phyloP scores from a whole-genome alignment of 2,888 invertebrate genomes.

The Galerucella pusilla region DNA sequence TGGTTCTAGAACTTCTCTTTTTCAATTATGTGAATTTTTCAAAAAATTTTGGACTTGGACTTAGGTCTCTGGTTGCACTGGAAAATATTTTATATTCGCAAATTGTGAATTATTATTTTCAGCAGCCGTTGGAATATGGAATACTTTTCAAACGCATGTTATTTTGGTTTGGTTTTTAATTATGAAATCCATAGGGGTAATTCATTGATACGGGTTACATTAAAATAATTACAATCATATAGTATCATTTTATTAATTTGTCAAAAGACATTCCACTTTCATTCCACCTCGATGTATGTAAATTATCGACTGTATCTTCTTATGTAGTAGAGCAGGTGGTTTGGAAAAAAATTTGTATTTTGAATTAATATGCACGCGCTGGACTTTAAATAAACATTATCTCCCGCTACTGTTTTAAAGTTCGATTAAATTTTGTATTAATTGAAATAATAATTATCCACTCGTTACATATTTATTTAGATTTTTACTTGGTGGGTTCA shows the following conservation, averaged over 20 bases:
- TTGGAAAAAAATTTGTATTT: background rate
- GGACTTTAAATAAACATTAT: too few relatives aligned
- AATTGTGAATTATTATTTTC: too few relatives aligned
- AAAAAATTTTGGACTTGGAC: too few relatives aligned
- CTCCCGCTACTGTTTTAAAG: too few relatives aligned
- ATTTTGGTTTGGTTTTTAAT: background rate
- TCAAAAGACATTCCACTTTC: background rate
- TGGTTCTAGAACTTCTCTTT: too few relatives aligned
- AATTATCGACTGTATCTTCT: background rate
- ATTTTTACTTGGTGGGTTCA: too few relatives aligned
- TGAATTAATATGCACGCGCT: too few relatives aligned
- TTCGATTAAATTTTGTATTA: too few relatives aligned
- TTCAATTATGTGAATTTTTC: too few relatives aligned
- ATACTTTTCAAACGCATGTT: background rate
- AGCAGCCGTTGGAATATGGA: background rate
- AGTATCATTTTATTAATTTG: slow-evolving; percentile 1
- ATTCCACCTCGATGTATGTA: background rate
- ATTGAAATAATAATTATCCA: too few relatives aligned
- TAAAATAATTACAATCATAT: slow-evolving; percentile 4
- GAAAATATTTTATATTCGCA: background rate
- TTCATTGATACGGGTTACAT: background rate
- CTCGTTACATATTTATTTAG: too few relatives aligned
- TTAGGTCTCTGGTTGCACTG: too few relatives aligned
- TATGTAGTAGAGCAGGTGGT: background rate
- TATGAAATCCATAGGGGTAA: background rate